Evolutionary conservation across 2,797 vertebrate species (phyloP), one percentile per base, ranked within the genome.

Genomic region (Fistularia tabacaria): DNA sequence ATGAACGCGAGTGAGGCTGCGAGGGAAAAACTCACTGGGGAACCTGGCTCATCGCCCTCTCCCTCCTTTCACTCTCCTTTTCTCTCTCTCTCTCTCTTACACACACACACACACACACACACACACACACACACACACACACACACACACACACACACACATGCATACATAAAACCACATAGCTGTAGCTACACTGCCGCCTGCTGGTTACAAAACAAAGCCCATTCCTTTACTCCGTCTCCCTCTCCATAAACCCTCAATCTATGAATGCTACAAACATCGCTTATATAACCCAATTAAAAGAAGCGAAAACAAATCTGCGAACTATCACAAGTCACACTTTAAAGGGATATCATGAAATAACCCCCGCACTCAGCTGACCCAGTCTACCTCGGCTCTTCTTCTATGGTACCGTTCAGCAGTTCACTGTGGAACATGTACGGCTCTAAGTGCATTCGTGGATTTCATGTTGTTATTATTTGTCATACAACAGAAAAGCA

Each of bases 161-260:
- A 62, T 43, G 62, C 15, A 59, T 38, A 46, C 37, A 59, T 8
- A 15, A 44, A n/a, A 7, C 48, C 2, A 53, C n/a, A 59, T 14
- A 70, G 76, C 60, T 79, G 81, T 58, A 62, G 59, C 64, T 84
- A 59, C 68, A 86, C 80, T 84, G 81, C 86, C 87, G 80, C 83
- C 90, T 89, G 54, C 75, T 83, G 87, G 85, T 48, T n/a, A 38
- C 7, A 56, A 52, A 67, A n/a, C n/a, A 66, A 49, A 6, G 5
- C 10, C 64, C 12, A 14, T 46, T 56, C 13, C 42, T 43, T 14
- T 14, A 14, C 41, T 49, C 25, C n/a, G 13, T 36, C 10, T 48
- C 13, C 37, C 52, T 55, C 36, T 36, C n/a, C n/a, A n/a, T n/a
- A n/a, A n/a, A n/a, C n/a, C n/a, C n/a, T n/a, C n/a, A n/a, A n/a